Evolutionary conservation across 2,113 vertebrate genomes (phyloP).

Genomic region (Muntiacus reevesi): DNA sequence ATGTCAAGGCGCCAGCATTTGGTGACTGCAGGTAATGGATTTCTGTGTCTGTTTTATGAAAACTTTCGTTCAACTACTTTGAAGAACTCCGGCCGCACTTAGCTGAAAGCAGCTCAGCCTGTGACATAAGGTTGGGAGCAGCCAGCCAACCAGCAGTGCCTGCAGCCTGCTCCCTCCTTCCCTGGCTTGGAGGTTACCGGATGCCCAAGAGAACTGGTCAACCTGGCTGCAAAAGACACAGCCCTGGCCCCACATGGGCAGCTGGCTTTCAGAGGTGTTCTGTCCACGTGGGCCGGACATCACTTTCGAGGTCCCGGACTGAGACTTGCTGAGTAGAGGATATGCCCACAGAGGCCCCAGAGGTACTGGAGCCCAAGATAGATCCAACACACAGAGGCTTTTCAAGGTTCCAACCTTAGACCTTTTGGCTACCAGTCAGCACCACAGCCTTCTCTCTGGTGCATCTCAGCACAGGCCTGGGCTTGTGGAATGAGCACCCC

Average conservation of each 20-base stretch:
- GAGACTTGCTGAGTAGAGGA: neutral
- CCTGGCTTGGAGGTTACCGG: neutral
- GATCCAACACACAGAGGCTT: neutral
- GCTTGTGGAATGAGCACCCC: neutral
- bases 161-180: neutral
- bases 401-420: neutral
- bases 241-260: neutral
- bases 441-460: neutral
- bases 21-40: slow-evolving; percentile 55
- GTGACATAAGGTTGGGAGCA: slow-evolving; percentile 41
- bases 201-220: neutral
- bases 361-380: neutral
- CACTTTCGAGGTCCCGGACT: neutral
- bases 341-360: neutral
- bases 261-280: neutral
- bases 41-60: slow-evolving; percentile 74
- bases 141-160: neutral
- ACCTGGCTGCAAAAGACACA: neutral
- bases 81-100: slow-evolving; percentile 62
- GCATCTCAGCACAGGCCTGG: neutral
- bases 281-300: neutral
- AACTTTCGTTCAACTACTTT: slow-evolving; percentile 65
- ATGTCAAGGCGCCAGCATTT: slow-evolving; percentile 17
- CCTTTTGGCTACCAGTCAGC: neutral
- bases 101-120: neutral